A percentile compares a stretch with the other conserved stretches of the same genome.
phyloP scores from a whole-genome alignment of 2,888 invertebrate species.

The Netelia virgata region DNA sequence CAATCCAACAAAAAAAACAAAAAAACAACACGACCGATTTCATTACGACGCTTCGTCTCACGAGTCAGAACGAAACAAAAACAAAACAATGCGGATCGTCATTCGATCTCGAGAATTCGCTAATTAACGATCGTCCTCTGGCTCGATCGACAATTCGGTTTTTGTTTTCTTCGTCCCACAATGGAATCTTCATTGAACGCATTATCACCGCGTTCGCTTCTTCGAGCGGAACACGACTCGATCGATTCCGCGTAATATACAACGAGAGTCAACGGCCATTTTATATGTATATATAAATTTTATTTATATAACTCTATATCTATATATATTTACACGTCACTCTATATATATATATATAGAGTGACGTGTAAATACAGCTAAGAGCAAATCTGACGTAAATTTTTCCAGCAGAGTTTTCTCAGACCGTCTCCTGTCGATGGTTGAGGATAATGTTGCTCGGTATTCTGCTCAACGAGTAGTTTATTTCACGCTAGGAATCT shows the following conservation, averaged over 20 bases:
- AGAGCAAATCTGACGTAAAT: constrained; percentile 30
- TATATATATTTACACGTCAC: too few relatives aligned
- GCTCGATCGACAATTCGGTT: too few relatives aligned
- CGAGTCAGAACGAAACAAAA: constrained; percentile 2
- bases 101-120: constrained; percentile 23
- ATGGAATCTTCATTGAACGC: constrained; percentile 46
- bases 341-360: too few relatives aligned
- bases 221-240: constrained; percentile 28
- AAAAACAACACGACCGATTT: neutral
- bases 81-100: neutral
- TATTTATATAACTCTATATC: too few relatives aligned
- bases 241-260: constrained; percentile 57
- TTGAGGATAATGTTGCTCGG: constrained; percentile 9
- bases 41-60: neutral
- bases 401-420: constrained; percentile 33
- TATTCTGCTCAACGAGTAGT: neutral
- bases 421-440: neutral
- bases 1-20: neutral
- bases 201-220: constrained; percentile 31
- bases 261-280: constrained; percentile 37
- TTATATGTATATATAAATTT: constrained; percentile 8
- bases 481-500: constrained; percentile 29
- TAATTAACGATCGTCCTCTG: constrained; percentile 44
- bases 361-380: too few relatives aligned
- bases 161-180: constrained; percentile 38